These are phyloP conservation scores for Leistus spinibarbis DNA, from an alignment of 2,888 invertebrate species.

Conservation along the genomic window DNA sequence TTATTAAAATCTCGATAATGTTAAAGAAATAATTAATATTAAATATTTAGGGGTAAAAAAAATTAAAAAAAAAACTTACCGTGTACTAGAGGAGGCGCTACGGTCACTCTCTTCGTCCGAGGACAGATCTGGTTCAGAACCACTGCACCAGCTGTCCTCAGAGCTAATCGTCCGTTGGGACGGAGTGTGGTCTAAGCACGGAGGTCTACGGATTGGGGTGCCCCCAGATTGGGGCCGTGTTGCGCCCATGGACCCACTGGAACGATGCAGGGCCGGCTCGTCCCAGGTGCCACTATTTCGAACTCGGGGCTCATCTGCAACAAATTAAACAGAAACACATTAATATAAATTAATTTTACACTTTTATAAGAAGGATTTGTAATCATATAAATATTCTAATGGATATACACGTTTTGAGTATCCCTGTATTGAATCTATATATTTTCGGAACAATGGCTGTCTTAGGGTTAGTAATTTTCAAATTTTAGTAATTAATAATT, in stretches of 20 bases:
- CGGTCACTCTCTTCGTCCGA: slow-evolving; percentile 70
- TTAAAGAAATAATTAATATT: no score
- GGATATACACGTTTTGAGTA: no score
- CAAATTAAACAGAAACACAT: slow-evolving; percentile 31
- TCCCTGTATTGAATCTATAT: no score
- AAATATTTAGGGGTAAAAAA: no score
- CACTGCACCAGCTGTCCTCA: slow-evolving; percentile 71
- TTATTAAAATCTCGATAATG: neutral
- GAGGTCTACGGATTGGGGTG: slow-evolving; percentile 42
- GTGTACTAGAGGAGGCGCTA: slow-evolving; percentile 59
- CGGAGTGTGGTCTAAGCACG: slow-evolving; percentile 51
- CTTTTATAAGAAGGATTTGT: neutral
- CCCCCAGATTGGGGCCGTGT: slow-evolving; percentile 33
- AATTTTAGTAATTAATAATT: no score
- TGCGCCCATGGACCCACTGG: slow-evolving; percentile 46
- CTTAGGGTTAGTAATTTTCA: no score
- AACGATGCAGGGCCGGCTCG: slow-evolving; percentile 64
- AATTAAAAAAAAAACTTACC: slow-evolving; percentile 57
- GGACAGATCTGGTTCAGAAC: slow-evolving; percentile 67
- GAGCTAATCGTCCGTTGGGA: slow-evolving; percentile 59
- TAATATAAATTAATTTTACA: neutral
- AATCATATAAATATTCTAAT: no score
- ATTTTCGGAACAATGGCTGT: no score
- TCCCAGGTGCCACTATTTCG: slow-evolving; percentile 79
- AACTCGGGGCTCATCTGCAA: slow-evolving; percentile 79